These are phyloP conservation scores for Pionites leucogaster DNA, from an alignment of 2,113 vertebrate species.

Conservation along the genomic window DNA sequence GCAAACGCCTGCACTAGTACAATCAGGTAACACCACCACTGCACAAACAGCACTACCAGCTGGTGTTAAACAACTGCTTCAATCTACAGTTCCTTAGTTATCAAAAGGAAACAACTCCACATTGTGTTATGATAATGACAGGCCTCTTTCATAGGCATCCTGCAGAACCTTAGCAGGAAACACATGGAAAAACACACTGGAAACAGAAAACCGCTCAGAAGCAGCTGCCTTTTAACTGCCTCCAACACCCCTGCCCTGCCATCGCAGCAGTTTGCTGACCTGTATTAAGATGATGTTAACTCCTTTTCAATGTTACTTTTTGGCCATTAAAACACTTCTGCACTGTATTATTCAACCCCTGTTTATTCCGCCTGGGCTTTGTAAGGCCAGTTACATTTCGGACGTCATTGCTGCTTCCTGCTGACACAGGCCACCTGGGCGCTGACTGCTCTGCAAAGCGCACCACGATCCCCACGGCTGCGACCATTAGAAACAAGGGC, in stretches of 20 bases:
- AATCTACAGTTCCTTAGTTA: neutral
- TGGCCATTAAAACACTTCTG: neutral
- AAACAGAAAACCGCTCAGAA: neutral
- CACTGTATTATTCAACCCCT: neutral
- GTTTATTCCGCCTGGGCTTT: neutral
- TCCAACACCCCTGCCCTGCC: neutral
- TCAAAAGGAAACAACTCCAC: neutral
- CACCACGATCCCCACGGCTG: neutral
- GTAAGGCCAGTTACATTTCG: fast-evolving
- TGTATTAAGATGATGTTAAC: fast-evolving
- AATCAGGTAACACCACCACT: neutral
- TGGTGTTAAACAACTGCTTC: neutral
- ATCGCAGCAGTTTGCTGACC: neutral
- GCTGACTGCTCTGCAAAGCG: fast-evolving
- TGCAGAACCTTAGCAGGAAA: neutral
- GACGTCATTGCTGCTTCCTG: fast-evolving
- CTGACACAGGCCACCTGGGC: fast-evolving
- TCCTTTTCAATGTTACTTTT: fast-evolving
- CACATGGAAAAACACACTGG: fast-evolving
- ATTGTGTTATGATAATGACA: fast-evolving
- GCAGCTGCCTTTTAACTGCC: neutral
- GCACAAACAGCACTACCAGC: neutral
- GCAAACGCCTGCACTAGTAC: neutral
- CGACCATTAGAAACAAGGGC: fast-evolving
- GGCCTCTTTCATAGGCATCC: neutral